Base-by-base conservation (phyloP, 1,140 invertebrate species). In the Temnothorax curvispinosus region DNA sequence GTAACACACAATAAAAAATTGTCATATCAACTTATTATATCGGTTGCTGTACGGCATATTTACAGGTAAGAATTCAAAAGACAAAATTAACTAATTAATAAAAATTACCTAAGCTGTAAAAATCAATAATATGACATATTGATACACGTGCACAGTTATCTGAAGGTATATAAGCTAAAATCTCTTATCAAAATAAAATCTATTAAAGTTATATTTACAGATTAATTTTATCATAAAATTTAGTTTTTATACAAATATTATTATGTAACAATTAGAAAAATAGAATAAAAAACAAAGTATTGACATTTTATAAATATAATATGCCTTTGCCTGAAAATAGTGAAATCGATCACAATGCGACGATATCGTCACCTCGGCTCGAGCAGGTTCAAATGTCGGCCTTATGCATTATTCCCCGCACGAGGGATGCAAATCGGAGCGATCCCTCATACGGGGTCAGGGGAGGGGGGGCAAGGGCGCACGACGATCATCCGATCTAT, bases 351-450 rank as follows among this genome's bases (percentile, higher is more conserved):
- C 54, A 27, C 11, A 60, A 60, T 84, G 8, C 54, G 44, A 65
- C 38, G 85, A 87, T 88, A 90, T 56, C 77, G 76, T 58, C 64
- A 81, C 50, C 41, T 56, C 77, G 72, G 81, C 64, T 88, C 56
- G 44, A 60, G 64, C 54, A 85, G 71, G 78, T 74, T 64, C 38
- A 64, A 82, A 74, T 18, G 76, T 75, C n/a, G 18, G 7, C 21
- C 65, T 64, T 84, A 92, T 92, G 81, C 87, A 89, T 91, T 93
- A 93, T 93, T 93, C 92, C 76, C 38, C 76, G 82, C 92, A 93
- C 92, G 92, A 75, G 74, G 74, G 90, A 93, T 93, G 92, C 91
- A 92, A 93, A 93, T 93, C 84, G 88, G 62, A 81, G 85, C 88
- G 89, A 93, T 93, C 90, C 80, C 85, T 93, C 89, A 92, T 74